phyloP scores from a whole-genome alignment of 2,797 vertebrate genomes.

The Mus spretus region DNA sequence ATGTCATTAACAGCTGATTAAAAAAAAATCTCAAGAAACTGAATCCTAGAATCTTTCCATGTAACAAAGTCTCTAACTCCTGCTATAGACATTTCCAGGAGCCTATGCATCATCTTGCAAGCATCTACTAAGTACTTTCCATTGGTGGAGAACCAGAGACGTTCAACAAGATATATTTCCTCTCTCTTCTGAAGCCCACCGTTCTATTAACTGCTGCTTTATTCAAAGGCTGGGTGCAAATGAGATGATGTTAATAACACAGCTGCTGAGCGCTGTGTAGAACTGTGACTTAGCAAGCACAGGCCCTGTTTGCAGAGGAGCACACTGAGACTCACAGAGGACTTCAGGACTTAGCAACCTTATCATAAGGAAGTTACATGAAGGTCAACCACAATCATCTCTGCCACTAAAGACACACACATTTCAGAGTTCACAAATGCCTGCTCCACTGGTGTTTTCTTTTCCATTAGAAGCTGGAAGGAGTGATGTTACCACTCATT shows the following conservation, averaged over 20 bases:
- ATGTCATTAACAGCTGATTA: not conserved
- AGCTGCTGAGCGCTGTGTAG: not conserved
- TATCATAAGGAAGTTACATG: not conserved
- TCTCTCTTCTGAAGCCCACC: not conserved
- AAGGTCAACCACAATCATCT: not conserved
- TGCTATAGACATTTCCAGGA: not conserved
- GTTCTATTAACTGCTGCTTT: not conserved
- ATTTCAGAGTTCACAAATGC: not conserved
- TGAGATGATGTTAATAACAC: not conserved
- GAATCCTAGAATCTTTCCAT: conserved; percentile 31
- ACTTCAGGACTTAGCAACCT: not conserved
- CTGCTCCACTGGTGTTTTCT: not conserved
- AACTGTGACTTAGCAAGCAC: conserved; percentile 27
- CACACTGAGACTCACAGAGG: not conserved
- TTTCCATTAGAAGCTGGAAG: not conserved
- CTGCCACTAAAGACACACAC: not conserved
- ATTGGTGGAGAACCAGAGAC: not conserved
- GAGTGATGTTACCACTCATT: not conserved
- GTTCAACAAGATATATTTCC: not conserved
- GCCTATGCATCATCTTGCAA: not conserved
- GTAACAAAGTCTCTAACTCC: conserved; percentile 25
- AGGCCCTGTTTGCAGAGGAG: conserved; percentile 28
- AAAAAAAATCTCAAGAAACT: not conserved
- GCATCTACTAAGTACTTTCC: not conserved
- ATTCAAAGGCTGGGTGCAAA: not conserved